phyloP scores from a whole-genome alignment of 2,113 vertebrate genomes.

The Leptodactylus fuscus region DNA sequence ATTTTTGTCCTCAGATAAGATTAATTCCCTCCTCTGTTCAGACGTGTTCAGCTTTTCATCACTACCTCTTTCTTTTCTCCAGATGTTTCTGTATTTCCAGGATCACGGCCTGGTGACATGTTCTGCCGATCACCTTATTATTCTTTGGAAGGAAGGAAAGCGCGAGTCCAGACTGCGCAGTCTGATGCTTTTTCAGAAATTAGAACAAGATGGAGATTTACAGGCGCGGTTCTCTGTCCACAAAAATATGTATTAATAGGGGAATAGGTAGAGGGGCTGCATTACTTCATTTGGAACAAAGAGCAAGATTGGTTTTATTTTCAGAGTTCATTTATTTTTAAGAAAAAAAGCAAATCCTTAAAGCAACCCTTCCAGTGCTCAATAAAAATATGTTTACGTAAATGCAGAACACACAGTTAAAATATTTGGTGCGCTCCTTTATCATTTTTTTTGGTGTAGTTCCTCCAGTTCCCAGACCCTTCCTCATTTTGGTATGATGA shows the following conservation, averaged over 20 bases:
- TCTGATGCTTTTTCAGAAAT: slow-evolving; percentile 86
- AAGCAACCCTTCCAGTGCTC: no score
- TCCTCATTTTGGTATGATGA: no score
- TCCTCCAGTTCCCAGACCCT: no score
- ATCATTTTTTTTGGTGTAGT: no score
- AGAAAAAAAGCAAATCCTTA: neutral
- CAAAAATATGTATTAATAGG: neutral
- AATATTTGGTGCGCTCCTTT: no score
- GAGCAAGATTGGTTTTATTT: neutral
- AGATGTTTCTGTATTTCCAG: slow-evolving; percentile 93
- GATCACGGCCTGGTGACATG: slow-evolving; percentile 89
- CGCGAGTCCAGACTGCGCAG: slow-evolving; percentile 87
- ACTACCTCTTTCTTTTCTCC: slow-evolving; percentile 62
- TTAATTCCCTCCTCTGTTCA: no score
- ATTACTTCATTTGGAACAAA: neutral
- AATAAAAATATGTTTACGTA: no score
- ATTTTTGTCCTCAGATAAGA: no score
- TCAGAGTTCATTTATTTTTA: slow-evolving; percentile 8
- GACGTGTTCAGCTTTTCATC: no score
- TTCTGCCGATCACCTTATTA: slow-evolving; percentile 92
- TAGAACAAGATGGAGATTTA: slow-evolving; percentile 83
- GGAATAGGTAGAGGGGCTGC: neutral
- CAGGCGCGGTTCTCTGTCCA: slow-evolving; percentile 63
- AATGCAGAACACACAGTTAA: no score
- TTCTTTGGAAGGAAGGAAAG: slow-evolving; percentile 93